Percentiles rank a stretch among this genome's conserved stretches.
Evolutionary conservation across 2,888 invertebrate species (phyloP).

Genomic region (Drosophila engyochracea): DNA sequence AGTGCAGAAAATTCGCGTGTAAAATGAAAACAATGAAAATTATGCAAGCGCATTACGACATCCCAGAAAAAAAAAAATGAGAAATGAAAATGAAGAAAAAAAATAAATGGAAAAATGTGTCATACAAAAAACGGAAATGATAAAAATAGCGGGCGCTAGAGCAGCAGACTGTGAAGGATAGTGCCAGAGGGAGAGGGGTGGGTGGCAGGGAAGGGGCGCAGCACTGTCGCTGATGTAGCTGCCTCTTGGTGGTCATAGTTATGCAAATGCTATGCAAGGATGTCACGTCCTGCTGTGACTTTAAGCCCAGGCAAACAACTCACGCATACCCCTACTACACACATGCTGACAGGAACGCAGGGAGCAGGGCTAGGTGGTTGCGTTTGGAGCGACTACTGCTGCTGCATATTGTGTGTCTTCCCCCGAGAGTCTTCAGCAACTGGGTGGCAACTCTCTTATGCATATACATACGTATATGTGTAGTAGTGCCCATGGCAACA

Average conservation of each 20-base stretch:
- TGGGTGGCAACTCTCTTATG: conserved; percentile 10
- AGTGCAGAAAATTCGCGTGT: conserved; percentile 67
- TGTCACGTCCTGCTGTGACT: conserved; percentile 80
- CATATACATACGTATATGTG: neutral
- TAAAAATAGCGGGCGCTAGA: conserved; percentile 68
- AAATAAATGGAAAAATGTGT: conserved; percentile 41
- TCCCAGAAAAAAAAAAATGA: conserved; percentile 10
- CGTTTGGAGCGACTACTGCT: neutral
- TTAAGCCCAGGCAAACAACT: conserved; percentile 58
- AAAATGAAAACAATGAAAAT: conserved; percentile 81
- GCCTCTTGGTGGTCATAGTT: conserved; percentile 74
- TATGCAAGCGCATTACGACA: conserved; percentile 74
- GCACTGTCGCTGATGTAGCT: conserved; percentile 41
- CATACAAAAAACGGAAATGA: conserved; percentile 66
- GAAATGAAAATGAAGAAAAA: neutral
- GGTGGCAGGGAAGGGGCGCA: neutral
- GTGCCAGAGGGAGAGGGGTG: neutral
- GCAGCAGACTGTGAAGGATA: conserved; percentile 48
- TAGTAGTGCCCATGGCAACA: conserved; percentile 1
- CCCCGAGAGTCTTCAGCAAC: conserved; percentile 17
- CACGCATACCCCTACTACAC: conserved; percentile 4
- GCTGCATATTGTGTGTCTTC: neutral
- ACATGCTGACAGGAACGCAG: conserved; percentile 24
- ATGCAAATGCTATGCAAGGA: conserved; percentile 80
- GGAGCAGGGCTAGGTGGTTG: neutral